Percentiles rank a stretch among this genome's conserved stretches.
Conservation (phyloP, 2,797 vertebrate genomes). For the Darevskia mixta region DNA sequence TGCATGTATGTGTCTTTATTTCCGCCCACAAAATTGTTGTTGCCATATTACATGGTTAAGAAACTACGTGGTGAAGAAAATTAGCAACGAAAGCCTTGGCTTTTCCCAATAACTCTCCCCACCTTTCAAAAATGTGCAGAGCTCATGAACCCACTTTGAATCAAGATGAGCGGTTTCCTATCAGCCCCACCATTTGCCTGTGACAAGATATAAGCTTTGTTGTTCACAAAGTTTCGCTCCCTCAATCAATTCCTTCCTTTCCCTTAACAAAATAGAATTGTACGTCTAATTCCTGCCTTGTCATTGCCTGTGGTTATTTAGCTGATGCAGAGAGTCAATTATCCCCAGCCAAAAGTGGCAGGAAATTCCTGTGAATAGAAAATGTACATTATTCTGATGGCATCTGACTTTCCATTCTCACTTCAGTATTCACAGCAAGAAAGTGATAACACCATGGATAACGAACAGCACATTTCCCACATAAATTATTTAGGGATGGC, state of each 20-base stretch:
- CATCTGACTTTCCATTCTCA: conserved; percentile 35
- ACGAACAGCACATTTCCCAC: conserved; percentile 21
- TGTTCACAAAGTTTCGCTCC: conserved; percentile 15
- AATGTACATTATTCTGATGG: not conserved
- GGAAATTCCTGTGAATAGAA: conserved; percentile 11
- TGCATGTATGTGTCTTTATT: not conserved
- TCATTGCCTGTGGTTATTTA: not conserved
- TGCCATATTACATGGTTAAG: no score
- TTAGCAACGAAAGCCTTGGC: not conserved
- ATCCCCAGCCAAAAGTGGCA: not conserved
- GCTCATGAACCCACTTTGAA: not conserved
- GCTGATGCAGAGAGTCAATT: conserved; percentile 6
- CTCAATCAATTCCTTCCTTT: conserved; percentile 17
- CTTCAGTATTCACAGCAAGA: conserved; percentile 25
- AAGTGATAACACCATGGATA: conserved; percentile 5
- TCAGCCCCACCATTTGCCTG: not conserved
- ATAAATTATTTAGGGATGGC: conserved; percentile 9
- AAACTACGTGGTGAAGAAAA: not conserved
- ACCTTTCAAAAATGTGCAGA: not conserved
- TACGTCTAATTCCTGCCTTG: conserved; percentile 8
- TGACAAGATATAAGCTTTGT: not conserved
- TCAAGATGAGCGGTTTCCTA: not conserved
- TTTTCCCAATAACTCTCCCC: not conserved
- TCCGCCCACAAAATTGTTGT: not conserved
- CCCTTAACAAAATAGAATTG: conserved; percentile 7